These are phyloP conservation scores for Enteromius treurensis DNA, from an alignment of 2,797 vertebrate genomes.

Conservation along the genomic window DNA sequence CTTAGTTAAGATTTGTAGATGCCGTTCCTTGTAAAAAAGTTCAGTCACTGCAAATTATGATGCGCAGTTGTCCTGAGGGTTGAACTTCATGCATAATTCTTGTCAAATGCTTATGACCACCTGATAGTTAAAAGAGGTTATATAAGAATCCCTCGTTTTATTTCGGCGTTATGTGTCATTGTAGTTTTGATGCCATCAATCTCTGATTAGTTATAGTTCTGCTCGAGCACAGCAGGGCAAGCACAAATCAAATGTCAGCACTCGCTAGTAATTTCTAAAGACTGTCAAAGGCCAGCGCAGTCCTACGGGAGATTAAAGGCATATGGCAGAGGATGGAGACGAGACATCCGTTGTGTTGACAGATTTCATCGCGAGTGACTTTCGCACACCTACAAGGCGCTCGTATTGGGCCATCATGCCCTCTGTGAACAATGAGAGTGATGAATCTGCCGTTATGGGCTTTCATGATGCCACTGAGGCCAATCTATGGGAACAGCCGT, in stretches of 20 bases:
- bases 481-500: constrained; percentile 75
- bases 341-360: constrained; percentile 77
- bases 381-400: constrained; percentile 76
- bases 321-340: constrained; percentile 66
- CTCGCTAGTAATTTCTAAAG: constrained; percentile 71
- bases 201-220: constrained; percentile 56
- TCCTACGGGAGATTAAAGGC: constrained; percentile 73
- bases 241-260: constrained; percentile 66
- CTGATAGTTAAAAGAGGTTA: constrained; percentile 59
- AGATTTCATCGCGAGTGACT: constrained; percentile 79
- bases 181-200: constrained; percentile 52
- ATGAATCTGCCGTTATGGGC: constrained; percentile 80
- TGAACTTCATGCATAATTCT: constrained; percentile 73
- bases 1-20: constrained; percentile 67
- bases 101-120: constrained; percentile 68
- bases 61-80: constrained; percentile 68
- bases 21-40: constrained; percentile 70
- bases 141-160: constrained; percentile 59
- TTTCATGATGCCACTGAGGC: constrained; percentile 73
- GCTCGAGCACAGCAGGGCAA: constrained; percentile 37
- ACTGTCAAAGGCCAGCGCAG: constrained; percentile 76
- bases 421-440: constrained; percentile 69
- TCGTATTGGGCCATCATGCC: constrained; percentile 67
- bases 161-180: constrained; percentile 38
- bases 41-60: constrained; percentile 70